Conservation (phyloP, 2,113 vertebrate genomes). For the Chionodraco myersi region DNA sequence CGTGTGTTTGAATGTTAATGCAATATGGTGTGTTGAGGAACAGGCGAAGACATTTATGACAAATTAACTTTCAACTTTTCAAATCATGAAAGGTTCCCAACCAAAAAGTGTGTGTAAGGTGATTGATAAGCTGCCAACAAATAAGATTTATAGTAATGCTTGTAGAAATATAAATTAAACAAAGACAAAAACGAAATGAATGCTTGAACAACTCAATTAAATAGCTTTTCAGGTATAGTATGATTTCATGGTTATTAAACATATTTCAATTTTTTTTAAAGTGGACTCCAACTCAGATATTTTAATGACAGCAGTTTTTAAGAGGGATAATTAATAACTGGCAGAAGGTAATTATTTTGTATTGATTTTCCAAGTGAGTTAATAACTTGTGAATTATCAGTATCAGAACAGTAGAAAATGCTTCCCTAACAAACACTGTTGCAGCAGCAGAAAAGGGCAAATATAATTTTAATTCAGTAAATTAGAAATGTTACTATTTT, state of each 20-base stretch:
- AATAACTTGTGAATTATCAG: constrained; percentile 37
- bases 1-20: background rate
- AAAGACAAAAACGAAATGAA: background rate
- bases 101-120: background rate
- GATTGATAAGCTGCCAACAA: background rate
- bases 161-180: background rate
- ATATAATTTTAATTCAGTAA: constrained; percentile 49
- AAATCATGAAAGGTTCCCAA: background rate
- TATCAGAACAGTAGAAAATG: constrained; percentile 5
- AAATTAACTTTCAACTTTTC: no score
- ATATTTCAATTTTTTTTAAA: constrained; percentile 33
- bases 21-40: background rate
- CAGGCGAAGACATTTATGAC: no score
- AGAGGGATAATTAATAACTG: constrained; percentile 45
- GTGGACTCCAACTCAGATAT: background rate
- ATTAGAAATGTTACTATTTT: constrained; percentile 49
- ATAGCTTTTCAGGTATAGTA: background rate
- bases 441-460: constrained; percentile 44
- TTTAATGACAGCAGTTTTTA: constrained; percentile 23
- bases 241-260: constrained; percentile 18
- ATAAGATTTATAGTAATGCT: background rate
- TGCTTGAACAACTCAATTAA: background rate
- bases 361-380: constrained; percentile 56
- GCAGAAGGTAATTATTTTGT: constrained; percentile 3
- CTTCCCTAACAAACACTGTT: constrained; percentile 26